Evolutionary conservation across 2,113 vertebrate genomes (phyloP).

Genomic region (Acanthisitta chloris): DNA sequence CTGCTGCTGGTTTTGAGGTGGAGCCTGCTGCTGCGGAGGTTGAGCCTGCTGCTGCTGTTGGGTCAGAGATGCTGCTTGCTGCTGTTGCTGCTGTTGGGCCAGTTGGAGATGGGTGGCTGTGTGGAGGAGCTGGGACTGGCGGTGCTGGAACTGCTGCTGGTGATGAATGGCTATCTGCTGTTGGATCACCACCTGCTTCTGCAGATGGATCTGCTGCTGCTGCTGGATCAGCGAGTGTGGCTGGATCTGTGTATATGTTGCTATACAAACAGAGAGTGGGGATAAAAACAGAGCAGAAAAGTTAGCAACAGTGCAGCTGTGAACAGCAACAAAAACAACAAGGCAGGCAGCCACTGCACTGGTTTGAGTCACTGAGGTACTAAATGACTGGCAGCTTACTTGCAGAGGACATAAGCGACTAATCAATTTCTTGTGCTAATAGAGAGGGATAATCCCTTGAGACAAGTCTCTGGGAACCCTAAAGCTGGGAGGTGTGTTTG

Average conservation of each 20-base stretch:
- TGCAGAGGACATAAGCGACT: background rate
- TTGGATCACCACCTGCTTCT: constrained; percentile 84
- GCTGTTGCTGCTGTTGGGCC: constrained; percentile 82
- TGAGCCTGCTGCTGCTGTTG: constrained; percentile 77
- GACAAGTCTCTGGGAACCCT: background rate
- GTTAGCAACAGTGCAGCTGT: background rate
- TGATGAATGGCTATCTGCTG: constrained; percentile 83
- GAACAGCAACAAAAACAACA: background rate
- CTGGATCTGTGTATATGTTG: constrained; percentile 83
- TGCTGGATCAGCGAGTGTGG: constrained; percentile 82
- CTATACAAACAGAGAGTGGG: background rate
- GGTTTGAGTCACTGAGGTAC: background rate
- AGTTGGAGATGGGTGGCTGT: constrained; percentile 84
- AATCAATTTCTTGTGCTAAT: background rate
- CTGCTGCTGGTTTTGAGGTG: constrained; percentile 68
- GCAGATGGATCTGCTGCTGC: constrained; percentile 84
- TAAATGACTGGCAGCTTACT: background rate
- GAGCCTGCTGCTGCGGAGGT: constrained; percentile 63
- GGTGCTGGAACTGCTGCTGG: constrained; percentile 88
- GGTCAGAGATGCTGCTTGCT: constrained; percentile 54
- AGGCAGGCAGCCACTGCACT: background rate
- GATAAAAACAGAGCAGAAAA: background rate
- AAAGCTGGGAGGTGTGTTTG: background rate
- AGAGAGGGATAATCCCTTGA: background rate
- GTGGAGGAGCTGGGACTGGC: constrained; percentile 91